Evolutionary conservation across 1,140 invertebrate genomes (phyloP), one percentile per base, ranked within the genome.

Genomic region (Danaus melanippus): DNA sequence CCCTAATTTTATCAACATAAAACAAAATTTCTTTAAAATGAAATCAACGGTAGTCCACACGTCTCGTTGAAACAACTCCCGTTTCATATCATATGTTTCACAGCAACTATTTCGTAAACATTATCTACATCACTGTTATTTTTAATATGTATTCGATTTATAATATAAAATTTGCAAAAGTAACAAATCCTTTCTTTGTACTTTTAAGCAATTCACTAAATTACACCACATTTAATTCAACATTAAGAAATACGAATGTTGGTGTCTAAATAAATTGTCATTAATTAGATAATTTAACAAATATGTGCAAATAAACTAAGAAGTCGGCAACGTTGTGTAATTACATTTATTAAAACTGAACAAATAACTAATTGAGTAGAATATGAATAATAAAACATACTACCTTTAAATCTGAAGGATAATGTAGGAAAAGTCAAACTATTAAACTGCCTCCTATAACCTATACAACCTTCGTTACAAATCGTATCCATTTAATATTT

Each of bases 181-280:
- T 87, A 88, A 88, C 86, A 87, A 87, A 88, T 83, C 73, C 74
- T 86, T 86, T 84, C 78, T 87, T 88, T 88, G 87, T 88, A 88
- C 87, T 88, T 88, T 87, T 72, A 88, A 88, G 87, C 87, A 86
- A 87, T 88, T 88, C 81, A 85, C 87, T 88, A 88, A 87, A 87
- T 86, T 85, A 88, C 86, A 81, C 81, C 79, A 79, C 74, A 83
- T 77, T 74, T 83, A 79, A 84, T 86, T 85, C 79, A 86, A 86
- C 81, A 83, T 75, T 73, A 76, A 76, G 72, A 85, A 80, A 80
- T 79, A 76, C 69, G 69, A 80, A 83, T 74, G 79, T 76, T 58
- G 77, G 74, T 75, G 77, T 80, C 77, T 84, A 85, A 85, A 87
- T 86, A 87, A 87, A 86, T 82, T 84, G 80, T 81, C 65, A 84